These are phyloP conservation scores for Eira barbara DNA, from an alignment of 2,113 vertebrate genomes.

Conservation along the genomic window DNA sequence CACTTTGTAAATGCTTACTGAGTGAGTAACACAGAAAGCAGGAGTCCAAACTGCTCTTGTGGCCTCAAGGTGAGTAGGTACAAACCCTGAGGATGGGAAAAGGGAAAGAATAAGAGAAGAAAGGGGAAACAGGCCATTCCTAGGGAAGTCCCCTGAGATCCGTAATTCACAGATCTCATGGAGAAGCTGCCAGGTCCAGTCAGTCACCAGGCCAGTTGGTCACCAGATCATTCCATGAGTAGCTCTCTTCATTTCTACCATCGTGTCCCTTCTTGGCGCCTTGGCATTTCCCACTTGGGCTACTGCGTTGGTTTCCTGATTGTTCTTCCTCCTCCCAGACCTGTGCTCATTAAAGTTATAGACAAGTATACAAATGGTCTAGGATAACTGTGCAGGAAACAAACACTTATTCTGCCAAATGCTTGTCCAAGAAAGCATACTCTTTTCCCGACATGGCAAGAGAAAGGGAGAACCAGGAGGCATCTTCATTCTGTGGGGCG, in stretches of 20 bases:
- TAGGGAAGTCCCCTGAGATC: not conserved
- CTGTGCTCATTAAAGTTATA: not conserved
- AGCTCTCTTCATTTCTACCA: not conserved
- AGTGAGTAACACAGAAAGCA: not conserved
- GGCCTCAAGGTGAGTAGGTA: not conserved
- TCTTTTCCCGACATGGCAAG: not conserved
- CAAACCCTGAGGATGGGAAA: not conserved
- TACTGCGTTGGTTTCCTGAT: not conserved
- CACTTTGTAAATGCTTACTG: not conserved
- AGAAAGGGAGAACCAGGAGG: not conserved
- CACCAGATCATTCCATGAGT: not conserved
- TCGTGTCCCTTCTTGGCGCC: rapidly evolving
- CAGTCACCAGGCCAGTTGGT: not conserved
- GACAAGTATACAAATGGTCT: not conserved
- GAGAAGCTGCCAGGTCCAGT: not conserved
- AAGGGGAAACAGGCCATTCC: not conserved
- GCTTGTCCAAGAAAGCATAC: not conserved
- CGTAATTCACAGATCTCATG: not conserved
- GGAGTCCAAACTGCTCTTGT: not conserved
- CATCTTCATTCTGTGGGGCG: not conserved
- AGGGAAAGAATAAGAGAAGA: not conserved
- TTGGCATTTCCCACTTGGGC: not conserved
- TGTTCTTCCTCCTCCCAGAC: not conserved
- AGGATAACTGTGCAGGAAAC: not conserved
- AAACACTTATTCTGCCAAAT: not conserved